Evolutionary conservation across 2,797 vertebrate genomes (phyloP).

Genomic region (Pipistrellus kuhlii): DNA sequence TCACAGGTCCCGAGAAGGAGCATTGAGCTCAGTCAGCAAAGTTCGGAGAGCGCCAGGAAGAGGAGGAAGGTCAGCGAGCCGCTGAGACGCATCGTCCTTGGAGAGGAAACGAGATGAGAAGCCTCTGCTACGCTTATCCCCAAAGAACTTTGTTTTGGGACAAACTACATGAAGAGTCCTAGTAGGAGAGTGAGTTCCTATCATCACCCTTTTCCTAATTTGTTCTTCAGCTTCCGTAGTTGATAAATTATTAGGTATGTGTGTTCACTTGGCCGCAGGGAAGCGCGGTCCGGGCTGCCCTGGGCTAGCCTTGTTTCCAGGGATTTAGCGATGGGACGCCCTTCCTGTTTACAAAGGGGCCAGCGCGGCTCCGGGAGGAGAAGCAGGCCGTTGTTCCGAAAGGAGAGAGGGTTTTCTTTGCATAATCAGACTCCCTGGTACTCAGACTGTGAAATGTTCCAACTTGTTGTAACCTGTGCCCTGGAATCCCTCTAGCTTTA

Average conservation of each 20-base stretch:
- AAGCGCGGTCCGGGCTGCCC: conserved; percentile 13
- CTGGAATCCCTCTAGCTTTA: conserved; percentile 63
- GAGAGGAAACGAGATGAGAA: conserved; percentile 73
- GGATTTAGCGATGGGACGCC: conserved; percentile 30
- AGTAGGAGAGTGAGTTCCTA: conserved; percentile 46
- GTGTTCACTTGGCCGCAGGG: conserved; percentile 19
- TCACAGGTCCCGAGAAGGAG: conserved; percentile 84
- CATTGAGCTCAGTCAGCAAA: conserved; percentile 82
- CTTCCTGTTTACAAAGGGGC: conserved; percentile 61
- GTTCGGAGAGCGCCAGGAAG: conserved; percentile 79
- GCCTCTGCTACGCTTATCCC: background rate
- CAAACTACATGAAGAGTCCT: conserved; percentile 44
- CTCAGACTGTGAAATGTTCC: conserved; percentile 50
- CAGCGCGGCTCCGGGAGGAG: conserved; percentile 48
- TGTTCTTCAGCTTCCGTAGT: conserved; percentile 33
- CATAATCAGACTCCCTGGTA: conserved; percentile 65
- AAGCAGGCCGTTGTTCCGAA: conserved; percentile 62
- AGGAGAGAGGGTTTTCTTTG: conserved; percentile 69
- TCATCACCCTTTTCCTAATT: conserved; percentile 46
- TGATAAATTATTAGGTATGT: background rate
- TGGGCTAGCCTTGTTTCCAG: conserved; percentile 30
- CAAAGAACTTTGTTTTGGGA: conserved; percentile 41
- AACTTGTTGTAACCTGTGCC: conserved; percentile 74
- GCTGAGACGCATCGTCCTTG: conserved; percentile 72
- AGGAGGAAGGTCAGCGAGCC: conserved; percentile 87